Base-by-base conservation (phyloP, 2,888 invertebrate genomes). In the Drosophila setosimentum region DNA sequence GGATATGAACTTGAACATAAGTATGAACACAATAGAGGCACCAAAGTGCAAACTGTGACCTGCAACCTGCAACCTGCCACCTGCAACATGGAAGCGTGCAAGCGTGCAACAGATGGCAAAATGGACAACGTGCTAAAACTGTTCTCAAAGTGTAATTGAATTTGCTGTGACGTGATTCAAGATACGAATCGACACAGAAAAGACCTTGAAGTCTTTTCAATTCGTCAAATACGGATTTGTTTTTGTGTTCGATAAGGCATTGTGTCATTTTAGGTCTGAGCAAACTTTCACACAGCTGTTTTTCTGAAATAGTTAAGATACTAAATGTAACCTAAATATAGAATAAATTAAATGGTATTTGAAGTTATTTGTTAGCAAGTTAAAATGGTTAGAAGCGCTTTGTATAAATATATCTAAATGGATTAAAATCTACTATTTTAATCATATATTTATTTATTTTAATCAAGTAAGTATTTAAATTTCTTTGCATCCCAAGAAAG, bases 1-100 rank as follows among this genome's bases (percentile, higher is more conserved):
- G 89, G 89, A 88, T 79, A 71, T 84, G 66, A 80, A 78, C 66
- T 78, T 62, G 80, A 76, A 53, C 58, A 65, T 29, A n/a, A 21
- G 55, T 24, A 37, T 16, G 59, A 54, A 29, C 64, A 62, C 62
- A 70, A 70, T 42, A 62, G 51, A 29, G 29, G 49, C 64, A 11
- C 32, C 18, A 54, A 68, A 69, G 64, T 65, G 54, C 40, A 40
- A 64, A 42, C 8, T 59, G 58, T 57, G 18, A 53, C 37, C 48
- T 37, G 55, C 65, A 50, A 40, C 33, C 3, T 32, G 53, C 58
- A 67, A 51, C 42, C 16, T 32, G 53, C 58, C 61, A 51, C 42
- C 16, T 53, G 53, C 30, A 24, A 54, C 42, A 32, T 57, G 76
- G 69, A 57, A 65, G 21, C 57, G 32, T 59, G 49, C 57, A 35